Conservation (phyloP, 1,140 invertebrate genomes). For the Megathymus violae region DNA sequence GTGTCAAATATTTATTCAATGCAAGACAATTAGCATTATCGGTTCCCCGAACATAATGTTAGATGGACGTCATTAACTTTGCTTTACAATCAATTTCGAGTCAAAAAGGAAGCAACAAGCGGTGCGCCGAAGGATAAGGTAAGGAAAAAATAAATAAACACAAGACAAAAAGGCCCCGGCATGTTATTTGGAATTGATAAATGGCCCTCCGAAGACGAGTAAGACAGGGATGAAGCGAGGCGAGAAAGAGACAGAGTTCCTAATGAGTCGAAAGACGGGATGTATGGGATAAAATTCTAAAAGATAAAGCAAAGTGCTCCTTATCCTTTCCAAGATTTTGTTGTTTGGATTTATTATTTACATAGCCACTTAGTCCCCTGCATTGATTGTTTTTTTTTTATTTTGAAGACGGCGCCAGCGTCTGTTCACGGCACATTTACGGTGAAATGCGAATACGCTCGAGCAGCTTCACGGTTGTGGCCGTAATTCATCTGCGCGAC, state of each 20-base stretch:
- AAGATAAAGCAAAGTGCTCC: conserved; percentile 73
- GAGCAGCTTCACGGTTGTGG: conserved; percentile 53
- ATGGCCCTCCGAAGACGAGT: conserved; percentile 74
- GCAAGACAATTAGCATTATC: conserved; percentile 73
- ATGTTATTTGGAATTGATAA: conserved; percentile 83
- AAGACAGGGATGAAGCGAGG: conserved; percentile 65
- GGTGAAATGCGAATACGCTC: conserved; percentile 30
- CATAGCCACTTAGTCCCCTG: conserved; percentile 40
- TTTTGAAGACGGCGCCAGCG: conserved; percentile 42
- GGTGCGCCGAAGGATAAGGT: conserved; percentile 73
- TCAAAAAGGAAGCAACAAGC: conserved; percentile 66
- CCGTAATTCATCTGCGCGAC: conserved; percentile 49
- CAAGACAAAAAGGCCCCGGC: conserved; percentile 73
- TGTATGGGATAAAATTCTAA: conserved; percentile 62
- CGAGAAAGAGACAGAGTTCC: conserved; percentile 59
- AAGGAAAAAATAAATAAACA: conserved; percentile 80
- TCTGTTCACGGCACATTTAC: conserved; percentile 62
- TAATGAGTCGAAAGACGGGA: conserved; percentile 69
- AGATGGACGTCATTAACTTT: conserved; percentile 71
- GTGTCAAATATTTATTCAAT: conserved; percentile 57
- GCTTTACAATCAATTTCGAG: conserved; percentile 80
- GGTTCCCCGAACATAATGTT: conserved; percentile 63
- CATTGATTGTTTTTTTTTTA: conserved; percentile 42
- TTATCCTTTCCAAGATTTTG: conserved; percentile 60
- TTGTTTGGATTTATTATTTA: conserved; percentile 58